These are phyloP conservation scores for Euphydryas editha DNA, from an alignment of 2,888 invertebrate genomes.

Conservation along the genomic window DNA sequence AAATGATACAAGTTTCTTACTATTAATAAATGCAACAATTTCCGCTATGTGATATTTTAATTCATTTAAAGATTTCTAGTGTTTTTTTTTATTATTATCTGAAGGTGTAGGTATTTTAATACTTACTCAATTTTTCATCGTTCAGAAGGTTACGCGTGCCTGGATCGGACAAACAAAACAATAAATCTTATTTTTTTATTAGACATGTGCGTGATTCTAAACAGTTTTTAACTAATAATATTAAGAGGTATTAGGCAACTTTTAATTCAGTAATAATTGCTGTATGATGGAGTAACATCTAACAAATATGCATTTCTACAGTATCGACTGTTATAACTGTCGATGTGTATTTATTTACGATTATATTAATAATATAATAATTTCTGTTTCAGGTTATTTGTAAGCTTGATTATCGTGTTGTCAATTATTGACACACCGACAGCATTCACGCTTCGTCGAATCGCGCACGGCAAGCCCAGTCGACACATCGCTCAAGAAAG, in stretches of 20 bases:
- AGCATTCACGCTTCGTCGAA: conserved; percentile 55
- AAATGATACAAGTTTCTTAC: conserved; percentile 19
- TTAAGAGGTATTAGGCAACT: conserved; percentile 22
- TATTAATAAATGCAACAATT: conserved; percentile 1
- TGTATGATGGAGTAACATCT: conserved; percentile 10
- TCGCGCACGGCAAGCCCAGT: conserved; percentile 37
- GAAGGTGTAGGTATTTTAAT: background rate
- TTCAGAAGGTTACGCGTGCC: conserved; percentile 14
- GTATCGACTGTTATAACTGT: background rate
- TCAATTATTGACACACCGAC: conserved; percentile 54
- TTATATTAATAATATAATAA: conserved; percentile 21
- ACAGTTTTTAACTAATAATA: conserved; percentile 17
- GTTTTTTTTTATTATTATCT: background rate
- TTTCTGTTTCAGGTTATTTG: conserved; percentile 66
- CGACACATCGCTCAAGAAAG: conserved; percentile 54
- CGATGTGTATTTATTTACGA: background rate
- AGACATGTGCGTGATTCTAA: conserved; percentile 22
- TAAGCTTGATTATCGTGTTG: conserved; percentile 58
- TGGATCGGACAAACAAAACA: conserved; percentile 1
- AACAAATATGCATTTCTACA: conserved; percentile 14
- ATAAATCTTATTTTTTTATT: conserved; percentile 9
- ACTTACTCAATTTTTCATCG: conserved; percentile 3
- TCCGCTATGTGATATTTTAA: background rate
- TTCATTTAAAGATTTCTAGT: conserved; percentile 4
- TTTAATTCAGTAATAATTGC: conserved; percentile 12